Evolutionary conservation across 2,113 vertebrate genomes (phyloP).

Genomic region (Thamnophis sirtalis): DNA sequence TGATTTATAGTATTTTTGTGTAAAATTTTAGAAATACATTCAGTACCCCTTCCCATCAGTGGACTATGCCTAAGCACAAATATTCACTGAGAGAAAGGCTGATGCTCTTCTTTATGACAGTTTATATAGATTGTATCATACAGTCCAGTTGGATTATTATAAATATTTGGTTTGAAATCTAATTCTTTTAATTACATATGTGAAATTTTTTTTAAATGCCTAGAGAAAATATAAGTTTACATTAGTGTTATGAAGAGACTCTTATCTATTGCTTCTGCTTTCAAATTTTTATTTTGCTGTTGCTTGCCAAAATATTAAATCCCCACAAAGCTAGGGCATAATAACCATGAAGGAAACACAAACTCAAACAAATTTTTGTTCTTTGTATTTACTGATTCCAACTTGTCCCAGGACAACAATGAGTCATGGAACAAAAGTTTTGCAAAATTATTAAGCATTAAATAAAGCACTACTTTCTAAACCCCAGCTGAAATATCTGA

Average conservation of each 20-base stretch:
- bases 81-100: background rate
- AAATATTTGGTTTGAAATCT: background rate
- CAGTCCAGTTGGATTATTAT: background rate
- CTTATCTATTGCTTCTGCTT: constrained; percentile 5
- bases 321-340: constrained; percentile 13
- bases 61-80: background rate
- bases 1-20: background rate
- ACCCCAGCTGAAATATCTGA: background rate
- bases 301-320: background rate
- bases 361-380: constrained; percentile 16
- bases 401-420: constrained; percentile 12
- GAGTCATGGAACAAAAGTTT: constrained; percentile 27
- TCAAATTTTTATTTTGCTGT: constrained; percentile 6
- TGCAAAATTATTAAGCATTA: constrained; percentile 19
- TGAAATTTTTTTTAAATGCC: background rate
- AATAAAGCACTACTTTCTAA: background rate
- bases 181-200: background rate
- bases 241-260: background rate
- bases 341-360: background rate
- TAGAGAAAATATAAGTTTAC: background rate
- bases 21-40: background rate
- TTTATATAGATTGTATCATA: background rate
- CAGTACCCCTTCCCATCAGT: background rate
- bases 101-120: background rate
- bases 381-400: constrained; percentile 25